A percentile compares a stretch with the other conserved stretches of the same genome.
Evolutionary conservation across 2,113 vertebrate species (phyloP).

Genomic region (Chionis minor): DNA sequence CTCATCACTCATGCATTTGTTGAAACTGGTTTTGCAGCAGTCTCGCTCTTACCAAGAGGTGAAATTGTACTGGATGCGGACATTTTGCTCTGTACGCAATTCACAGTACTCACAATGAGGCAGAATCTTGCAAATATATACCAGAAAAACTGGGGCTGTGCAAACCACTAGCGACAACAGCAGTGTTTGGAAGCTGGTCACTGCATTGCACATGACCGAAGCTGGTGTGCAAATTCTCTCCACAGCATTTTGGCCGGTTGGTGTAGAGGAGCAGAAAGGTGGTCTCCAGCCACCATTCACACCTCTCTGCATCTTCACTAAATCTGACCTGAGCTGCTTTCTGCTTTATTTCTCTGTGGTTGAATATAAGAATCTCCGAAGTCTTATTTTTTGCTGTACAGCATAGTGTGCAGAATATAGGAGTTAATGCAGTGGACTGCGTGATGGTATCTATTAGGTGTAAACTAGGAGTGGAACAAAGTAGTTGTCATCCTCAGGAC

Average conservation of each 20-base stretch:
- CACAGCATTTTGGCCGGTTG: background rate
- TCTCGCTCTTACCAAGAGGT: background rate
- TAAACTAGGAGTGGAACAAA: background rate
- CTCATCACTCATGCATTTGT: background rate
- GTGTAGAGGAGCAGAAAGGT: background rate
- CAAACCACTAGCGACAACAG: background rate
- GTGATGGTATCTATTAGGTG: fast-evolving
- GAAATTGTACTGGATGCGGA: background rate
- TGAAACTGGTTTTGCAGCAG: background rate
- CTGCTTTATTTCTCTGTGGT: background rate
- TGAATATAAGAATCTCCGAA: background rate
- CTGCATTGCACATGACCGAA: background rate
- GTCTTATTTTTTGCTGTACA: background rate
- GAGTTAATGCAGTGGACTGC: background rate
- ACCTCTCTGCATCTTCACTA: background rate
- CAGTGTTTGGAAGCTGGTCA: background rate
- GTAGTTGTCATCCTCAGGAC: background rate
- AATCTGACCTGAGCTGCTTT: background rate
- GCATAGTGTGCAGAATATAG: background rate
- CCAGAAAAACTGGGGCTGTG: background rate
- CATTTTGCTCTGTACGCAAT: background rate
- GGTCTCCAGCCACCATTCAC: background rate
- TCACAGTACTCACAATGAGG: background rate
- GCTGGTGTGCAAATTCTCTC: background rate
- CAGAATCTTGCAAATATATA: background rate